Percentiles rank a stretch among this genome's conserved stretches.
Evolutionary conservation across 2,113 vertebrate genomes (phyloP).

Genomic region (Paradoxurus hermaphroditus): DNA sequence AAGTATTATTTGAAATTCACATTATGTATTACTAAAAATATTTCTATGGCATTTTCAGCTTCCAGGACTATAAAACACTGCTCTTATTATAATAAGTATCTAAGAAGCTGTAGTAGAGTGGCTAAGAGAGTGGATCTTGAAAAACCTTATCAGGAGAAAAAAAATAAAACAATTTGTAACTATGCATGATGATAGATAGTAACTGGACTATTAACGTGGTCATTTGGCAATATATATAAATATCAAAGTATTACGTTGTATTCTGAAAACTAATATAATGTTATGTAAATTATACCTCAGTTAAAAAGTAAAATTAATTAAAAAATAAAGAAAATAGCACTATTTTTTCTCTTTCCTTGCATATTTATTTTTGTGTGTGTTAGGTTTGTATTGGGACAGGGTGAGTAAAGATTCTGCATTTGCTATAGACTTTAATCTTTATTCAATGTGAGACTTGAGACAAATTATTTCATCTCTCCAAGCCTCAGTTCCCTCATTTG

Average conservation of each 20-base stretch:
- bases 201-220: neutral
- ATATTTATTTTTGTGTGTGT: neutral
- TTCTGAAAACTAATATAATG: neutral
- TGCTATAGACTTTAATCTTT: neutral
- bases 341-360: neutral
- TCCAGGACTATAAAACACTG: neutral
- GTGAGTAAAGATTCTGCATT: neutral
- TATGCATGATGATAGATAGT: neutral
- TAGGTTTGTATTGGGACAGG: neutral
- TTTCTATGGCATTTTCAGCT: neutral
- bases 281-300: neutral
- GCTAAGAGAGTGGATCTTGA: neutral
- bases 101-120: neutral
- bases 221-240: neutral
- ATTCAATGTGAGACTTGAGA: neutral
- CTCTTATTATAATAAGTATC: neutral
- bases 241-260: neutral
- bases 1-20: neutral
- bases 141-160: neutral
- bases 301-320: neutral
- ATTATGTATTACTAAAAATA: neutral
- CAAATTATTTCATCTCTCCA: neutral
- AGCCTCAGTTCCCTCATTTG: neutral
- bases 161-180: neutral
- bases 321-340: neutral